Base-by-base conservation (phyloP, 2,888 invertebrate genomes). In the Mythimna pallens region DNA sequence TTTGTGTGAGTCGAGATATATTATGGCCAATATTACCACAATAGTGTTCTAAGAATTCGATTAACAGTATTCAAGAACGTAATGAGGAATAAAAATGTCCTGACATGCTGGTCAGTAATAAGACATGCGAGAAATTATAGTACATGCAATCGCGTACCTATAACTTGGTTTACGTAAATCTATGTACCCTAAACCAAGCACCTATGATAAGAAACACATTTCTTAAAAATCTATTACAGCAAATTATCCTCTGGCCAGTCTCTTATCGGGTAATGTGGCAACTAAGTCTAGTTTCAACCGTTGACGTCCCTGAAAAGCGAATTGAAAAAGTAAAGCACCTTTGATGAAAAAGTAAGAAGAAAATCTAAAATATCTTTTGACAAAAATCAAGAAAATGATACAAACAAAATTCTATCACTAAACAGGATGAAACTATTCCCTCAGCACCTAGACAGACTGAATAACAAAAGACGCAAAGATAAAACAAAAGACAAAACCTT, bases 21-120 rank as follows among this genome's bases (percentile, higher is more conserved):
- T 70, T 43, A 40, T 3, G 34, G 30, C 20, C 22, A 20, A 57
- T 57, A 30, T 9, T 8, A 57, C n/a, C 30, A 43, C 36, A 20
- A 22, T 34, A 20, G 20, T n/a, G 6, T 73, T 78, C 73, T 30
- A 12, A 30, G 77, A 40, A 77, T 40, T 77, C 55, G 30, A 73
- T 8, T 40, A 12, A 22, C 10, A 10, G 0, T 30, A 22, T 9
- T 54, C 47, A 17, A 6, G 47, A 47, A 6, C 6, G 47, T 20
- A 17, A 47, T 43, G 14, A 43, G 4, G 17, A n/a, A 73, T 57
- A 3, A 10, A 57, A 70, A 20, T 43, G 43, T 55, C 14, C 2
- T 12, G 62, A 50, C 36, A 74, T 17, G 4, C 12, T 47, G n/a
- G 25, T 30, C 25, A 14, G 9, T 43, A 8, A 36, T 9, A 43